Evolutionary conservation across 1,140 invertebrate species (phyloP).

Genomic region (Drosophila pectinifera): DNA sequence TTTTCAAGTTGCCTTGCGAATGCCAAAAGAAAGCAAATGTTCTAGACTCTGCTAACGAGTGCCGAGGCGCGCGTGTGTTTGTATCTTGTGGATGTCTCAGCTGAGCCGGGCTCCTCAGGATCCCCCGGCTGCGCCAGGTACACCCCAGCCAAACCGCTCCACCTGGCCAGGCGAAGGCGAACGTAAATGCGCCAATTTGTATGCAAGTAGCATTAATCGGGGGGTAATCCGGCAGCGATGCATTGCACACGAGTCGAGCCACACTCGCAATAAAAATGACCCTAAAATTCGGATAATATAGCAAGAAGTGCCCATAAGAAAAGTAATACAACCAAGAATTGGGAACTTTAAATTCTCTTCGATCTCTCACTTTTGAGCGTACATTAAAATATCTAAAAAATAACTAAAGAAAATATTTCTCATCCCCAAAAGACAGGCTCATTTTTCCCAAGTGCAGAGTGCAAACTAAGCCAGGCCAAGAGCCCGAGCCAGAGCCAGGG

Average conservation of each 20-base stretch:
- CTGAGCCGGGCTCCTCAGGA: constrained; percentile 55
- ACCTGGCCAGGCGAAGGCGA: constrained; percentile 19
- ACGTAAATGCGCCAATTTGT: constrained; percentile 80
- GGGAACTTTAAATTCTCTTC: too few relatives aligned
- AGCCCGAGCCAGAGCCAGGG: constrained; percentile 41
- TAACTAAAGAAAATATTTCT: background rate
- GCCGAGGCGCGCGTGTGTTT: constrained; percentile 66
- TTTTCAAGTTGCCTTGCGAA: constrained; percentile 51
- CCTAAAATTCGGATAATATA: too few relatives aligned
- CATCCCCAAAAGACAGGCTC: rapidly evolving
- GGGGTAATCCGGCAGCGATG: constrained; percentile 75
- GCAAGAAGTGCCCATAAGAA: background rate
- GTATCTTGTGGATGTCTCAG: constrained; percentile 63
- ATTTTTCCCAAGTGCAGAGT: constrained; percentile 2
- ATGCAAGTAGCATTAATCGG: constrained; percentile 81
- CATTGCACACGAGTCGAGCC: constrained; percentile 48
- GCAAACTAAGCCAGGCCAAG: constrained; percentile 19
- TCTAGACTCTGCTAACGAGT: constrained; percentile 62
- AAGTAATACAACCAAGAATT: background rate
- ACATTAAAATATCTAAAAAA: too few relatives aligned
- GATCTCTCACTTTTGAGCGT: too few relatives aligned
- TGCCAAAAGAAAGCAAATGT: constrained; percentile 56
- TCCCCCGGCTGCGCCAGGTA: background rate
- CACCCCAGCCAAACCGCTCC: background rate
- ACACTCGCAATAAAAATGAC: background rate